These are phyloP conservation scores for Centroberyx gerrardi DNA, from an alignment of 2,797 vertebrate species.

Conservation along the genomic window DNA sequence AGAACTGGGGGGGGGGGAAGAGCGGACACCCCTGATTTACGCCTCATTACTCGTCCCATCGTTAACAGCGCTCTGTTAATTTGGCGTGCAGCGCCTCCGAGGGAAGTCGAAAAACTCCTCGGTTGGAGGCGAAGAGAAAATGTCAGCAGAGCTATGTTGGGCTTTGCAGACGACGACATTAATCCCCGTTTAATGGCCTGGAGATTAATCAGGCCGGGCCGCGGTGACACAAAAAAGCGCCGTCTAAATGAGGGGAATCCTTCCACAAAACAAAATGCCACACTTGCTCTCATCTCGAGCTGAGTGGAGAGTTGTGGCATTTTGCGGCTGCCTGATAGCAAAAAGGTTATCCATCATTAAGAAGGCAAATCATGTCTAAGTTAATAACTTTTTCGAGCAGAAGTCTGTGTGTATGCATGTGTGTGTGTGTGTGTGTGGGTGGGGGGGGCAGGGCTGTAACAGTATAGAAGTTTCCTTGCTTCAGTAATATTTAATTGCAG, in stretches of 20 bases:
- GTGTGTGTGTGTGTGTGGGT: background rate
- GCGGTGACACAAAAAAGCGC: conserved; percentile 17
- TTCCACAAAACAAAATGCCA: conserved; percentile 28
- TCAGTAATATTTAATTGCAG: no score
- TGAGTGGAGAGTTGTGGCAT: conserved; percentile 36
- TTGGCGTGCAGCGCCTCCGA: background rate
- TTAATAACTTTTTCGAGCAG: background rate
- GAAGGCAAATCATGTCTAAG: conserved; percentile 15
- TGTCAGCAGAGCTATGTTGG: background rate
- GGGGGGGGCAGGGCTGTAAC: background rate
- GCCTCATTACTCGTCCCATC: conserved; percentile 8
- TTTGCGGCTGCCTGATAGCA: conserved; percentile 26
- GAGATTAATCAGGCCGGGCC: conserved; percentile 40
- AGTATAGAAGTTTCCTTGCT: background rate
- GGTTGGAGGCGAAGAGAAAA: background rate
- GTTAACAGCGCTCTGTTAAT: conserved; percentile 39
- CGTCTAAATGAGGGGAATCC: conserved; percentile 34
- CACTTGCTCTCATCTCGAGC: conserved; percentile 21
- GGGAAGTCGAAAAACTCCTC: conserved; percentile 9
- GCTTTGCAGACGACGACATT: conserved; percentile 34
- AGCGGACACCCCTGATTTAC: background rate
- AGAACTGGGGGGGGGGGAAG: background rate
- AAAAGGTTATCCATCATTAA: conserved; percentile 47
- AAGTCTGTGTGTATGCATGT: background rate
- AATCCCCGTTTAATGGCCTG: conserved; percentile 51